Evolutionary conservation across 2,888 invertebrate species (phyloP).

Genomic region (Maniola hyperantus): DNA sequence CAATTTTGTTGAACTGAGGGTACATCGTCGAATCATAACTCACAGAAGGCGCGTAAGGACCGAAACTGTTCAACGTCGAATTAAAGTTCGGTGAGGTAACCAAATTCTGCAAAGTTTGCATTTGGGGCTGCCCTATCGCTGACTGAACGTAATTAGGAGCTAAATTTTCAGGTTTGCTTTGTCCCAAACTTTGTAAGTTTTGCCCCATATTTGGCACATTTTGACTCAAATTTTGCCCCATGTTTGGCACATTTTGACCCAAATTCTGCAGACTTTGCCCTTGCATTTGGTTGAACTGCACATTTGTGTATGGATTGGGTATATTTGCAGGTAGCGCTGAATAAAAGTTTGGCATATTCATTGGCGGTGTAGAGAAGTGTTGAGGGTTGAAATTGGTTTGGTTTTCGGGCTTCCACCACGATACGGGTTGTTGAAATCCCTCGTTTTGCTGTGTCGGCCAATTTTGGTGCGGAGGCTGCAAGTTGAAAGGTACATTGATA

Average conservation of each 20-base stretch:
- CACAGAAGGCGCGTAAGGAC: slow-evolving; percentile 55
- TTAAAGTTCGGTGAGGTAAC: slow-evolving; percentile 66
- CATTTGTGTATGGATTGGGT: slow-evolving; percentile 57
- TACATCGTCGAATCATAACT: slow-evolving; percentile 73
- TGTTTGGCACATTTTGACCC: slow-evolving; percentile 26
- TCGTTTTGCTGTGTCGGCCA: slow-evolving; percentile 50
- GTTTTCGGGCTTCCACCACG: slow-evolving; percentile 70
- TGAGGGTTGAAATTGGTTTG: slow-evolving; percentile 48
- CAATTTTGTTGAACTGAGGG: slow-evolving; percentile 66
- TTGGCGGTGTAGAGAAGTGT: slow-evolving; percentile 46
- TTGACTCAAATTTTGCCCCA: slow-evolving; percentile 29
- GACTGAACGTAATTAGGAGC: slow-evolving; percentile 55
- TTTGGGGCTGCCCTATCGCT: slow-evolving; percentile 62
- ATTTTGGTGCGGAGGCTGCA: slow-evolving; percentile 47
- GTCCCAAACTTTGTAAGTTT: slow-evolving; percentile 42
- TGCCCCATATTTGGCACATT: slow-evolving; percentile 26
- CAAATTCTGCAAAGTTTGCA: slow-evolving; percentile 61
- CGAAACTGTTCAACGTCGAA: slow-evolving; percentile 62
- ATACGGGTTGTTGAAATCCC: slow-evolving; percentile 51
- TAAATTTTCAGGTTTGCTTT: slow-evolving; percentile 51
- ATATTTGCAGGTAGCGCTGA: slow-evolving; percentile 51
- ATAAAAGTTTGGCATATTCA: slow-evolving; percentile 60
- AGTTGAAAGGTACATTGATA: slow-evolving; percentile 41
- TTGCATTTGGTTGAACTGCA: slow-evolving; percentile 48
- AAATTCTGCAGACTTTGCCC: slow-evolving; percentile 37